Percentiles rank a stretch among this genome's conserved stretches.
phyloP scores from a whole-genome alignment of 2,113 vertebrate species.

The Bagarius yarrelli region DNA sequence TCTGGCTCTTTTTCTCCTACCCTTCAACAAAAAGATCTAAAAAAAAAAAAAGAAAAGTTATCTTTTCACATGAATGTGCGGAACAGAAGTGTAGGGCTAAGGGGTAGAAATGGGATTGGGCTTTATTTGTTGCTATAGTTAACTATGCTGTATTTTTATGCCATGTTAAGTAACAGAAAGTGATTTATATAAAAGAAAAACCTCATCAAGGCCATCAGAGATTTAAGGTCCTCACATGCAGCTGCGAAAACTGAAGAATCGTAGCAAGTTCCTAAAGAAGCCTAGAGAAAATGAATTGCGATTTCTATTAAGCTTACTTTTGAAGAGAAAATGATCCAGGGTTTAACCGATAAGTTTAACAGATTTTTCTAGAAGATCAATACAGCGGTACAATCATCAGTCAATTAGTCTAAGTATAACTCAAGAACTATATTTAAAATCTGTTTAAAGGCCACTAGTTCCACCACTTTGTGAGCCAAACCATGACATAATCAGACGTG shows the following conservation, averaged over 20 bases:
- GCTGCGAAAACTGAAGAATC: neutral
- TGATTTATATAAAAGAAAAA: neutral
- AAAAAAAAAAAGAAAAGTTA: too few species aligned
- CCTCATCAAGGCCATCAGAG: neutral
- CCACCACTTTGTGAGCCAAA: neutral
- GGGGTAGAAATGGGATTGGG: too few species aligned
- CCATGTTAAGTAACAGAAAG: neutral
- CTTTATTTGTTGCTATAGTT: neutral
- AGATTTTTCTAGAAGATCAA: neutral
- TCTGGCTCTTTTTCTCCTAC: too few species aligned
- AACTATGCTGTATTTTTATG: neutral
- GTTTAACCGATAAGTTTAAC: neutral
- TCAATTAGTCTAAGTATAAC: neutral
- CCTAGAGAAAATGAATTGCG: neutral
- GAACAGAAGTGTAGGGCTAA: too few species aligned
- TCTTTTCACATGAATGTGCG: too few species aligned
- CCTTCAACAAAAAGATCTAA: too few species aligned
- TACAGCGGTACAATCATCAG: neutral
- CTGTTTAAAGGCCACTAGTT: neutral
- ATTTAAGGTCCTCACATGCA: neutral
- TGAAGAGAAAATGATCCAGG: neutral
- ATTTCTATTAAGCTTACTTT: neutral
- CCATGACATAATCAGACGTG: constrained; percentile 11
- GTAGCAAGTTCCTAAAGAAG: neutral
- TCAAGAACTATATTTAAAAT: neutral